phyloP scores from a whole-genome alignment of 1,140 invertebrate genomes.

The Leptinotarsa texana region DNA sequence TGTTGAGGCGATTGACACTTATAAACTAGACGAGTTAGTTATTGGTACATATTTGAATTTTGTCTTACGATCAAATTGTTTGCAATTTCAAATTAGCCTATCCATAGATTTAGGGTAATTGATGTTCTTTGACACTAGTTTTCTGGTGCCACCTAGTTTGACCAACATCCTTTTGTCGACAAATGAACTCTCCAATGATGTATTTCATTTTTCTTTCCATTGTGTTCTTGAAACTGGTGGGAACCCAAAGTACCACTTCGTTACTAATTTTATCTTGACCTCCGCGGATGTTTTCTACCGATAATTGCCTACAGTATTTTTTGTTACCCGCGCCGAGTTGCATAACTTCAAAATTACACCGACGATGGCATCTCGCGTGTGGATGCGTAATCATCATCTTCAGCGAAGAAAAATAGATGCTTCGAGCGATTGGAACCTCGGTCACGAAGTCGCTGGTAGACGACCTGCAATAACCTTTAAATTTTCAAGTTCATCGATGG shows the following conservation, averaged over 20 bases:
- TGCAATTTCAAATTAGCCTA: not conserved
- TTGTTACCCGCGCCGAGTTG: not conserved
- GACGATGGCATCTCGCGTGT: not conserved
- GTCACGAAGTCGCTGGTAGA: conserved; percentile 11
- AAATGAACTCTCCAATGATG: not conserved
- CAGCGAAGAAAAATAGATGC: not conserved
- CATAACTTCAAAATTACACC: conserved; percentile 2
- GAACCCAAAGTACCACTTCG: not conserved
- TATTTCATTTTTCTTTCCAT: not conserved
- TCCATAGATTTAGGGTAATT: no score
- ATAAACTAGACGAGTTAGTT: not conserved
- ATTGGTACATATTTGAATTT: not conserved
- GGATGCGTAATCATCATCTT: not conserved
- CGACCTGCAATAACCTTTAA: conserved; percentile 17
- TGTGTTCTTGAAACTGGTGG: no score
- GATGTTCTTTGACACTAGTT: not conserved
- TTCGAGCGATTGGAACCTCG: not conserved
- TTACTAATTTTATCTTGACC: not conserved
- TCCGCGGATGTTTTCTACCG: not conserved
- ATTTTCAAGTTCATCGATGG: conserved; percentile 18
- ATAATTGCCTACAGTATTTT: not conserved
- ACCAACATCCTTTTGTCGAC: not conserved
- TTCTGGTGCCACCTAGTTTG: not conserved
- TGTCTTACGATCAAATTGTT: not conserved
- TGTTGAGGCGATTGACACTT: not conserved